A percentile compares a stretch with the other conserved stretches of the same genome.
These are phyloP conservation scores for Miichthys miiuy DNA, from an alignment of 2,797 vertebrate genomes.

Conservation along the genomic window DNA sequence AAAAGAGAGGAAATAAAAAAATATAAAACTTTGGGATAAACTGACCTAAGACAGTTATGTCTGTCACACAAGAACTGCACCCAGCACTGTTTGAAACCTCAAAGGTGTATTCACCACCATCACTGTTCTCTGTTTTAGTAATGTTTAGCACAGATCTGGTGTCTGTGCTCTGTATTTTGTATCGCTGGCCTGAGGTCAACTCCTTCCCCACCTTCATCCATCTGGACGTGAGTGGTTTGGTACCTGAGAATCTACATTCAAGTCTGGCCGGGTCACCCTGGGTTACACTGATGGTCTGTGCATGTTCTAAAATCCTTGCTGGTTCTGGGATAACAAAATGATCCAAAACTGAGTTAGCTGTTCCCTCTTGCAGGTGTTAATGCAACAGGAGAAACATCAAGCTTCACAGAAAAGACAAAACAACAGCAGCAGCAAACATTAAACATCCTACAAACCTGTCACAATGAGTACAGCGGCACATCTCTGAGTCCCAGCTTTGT, in stretches of 20 bases:
- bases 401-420: constrained; percentile 36
- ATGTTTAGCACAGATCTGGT: constrained; percentile 89
- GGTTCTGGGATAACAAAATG: constrained; percentile 85
- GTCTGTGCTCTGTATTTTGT: constrained; percentile 89
- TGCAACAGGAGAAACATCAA: constrained; percentile 36
- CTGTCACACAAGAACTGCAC: constrained; percentile 88
- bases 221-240: constrained; percentile 88
- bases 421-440: constrained; percentile 8
- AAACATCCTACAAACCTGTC: constrained; percentile 91
- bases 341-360: constrained; percentile 12
- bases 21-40: constrained; percentile 46
- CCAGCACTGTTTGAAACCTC: constrained; percentile 91
- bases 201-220: constrained; percentile 92
- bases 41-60: constrained; percentile 91
- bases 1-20: background rate
- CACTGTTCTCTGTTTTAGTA: constrained; percentile 86
- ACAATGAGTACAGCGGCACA: constrained; percentile 90
- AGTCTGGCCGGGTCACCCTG: constrained; percentile 90
- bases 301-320: constrained; percentile 89
- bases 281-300: constrained; percentile 91
- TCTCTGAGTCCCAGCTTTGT: constrained; percentile 93
- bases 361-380: background rate
- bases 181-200: constrained; percentile 87
- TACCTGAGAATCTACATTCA: constrained; percentile 93
- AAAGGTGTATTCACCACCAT: constrained; percentile 90